Percentiles rank a stretch among this genome's conserved stretches.
Evolutionary conservation across 1,140 invertebrate species (phyloP).

Genomic region (Neotoxoptera formosana): DNA sequence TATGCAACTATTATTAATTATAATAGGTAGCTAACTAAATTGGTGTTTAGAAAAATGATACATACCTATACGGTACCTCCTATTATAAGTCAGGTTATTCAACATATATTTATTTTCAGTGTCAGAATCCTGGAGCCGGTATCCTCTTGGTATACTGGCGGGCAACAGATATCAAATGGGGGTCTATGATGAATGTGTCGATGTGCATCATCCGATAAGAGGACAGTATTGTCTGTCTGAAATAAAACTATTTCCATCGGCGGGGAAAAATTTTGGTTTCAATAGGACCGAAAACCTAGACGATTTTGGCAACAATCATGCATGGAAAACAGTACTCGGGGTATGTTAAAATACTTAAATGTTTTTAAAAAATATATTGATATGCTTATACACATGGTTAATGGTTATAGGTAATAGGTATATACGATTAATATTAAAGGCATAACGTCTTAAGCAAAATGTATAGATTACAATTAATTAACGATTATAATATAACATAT

Average conservation of each 20-base stretch:
- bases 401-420: too few species aligned
- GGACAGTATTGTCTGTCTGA: slow-evolving; percentile 44
- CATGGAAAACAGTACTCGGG: slow-evolving; percentile 31
- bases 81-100: too few species aligned
- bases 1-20: too few species aligned
- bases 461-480: too few species aligned
- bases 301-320: background rate
- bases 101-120: slow-evolving; percentile 10
- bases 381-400: background rate
- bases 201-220: background rate
- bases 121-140: slow-evolving; percentile 36
- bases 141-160: background rate
- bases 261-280: background rate
- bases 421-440: background rate
- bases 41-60: too few species aligned
- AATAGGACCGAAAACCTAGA: background rate
- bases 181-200: slow-evolving; percentile 30
- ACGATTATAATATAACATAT: too few species aligned
- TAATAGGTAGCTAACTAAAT: too few species aligned
- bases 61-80: too few species aligned
- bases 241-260: background rate
- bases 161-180: slow-evolving; percentile 22
- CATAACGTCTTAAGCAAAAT: too few species aligned
- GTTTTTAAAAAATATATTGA: background rate
- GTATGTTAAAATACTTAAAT: background rate